Evolutionary conservation across 2,888 invertebrate species (phyloP).

Genomic region (Pristionchus maxplancki): DNA sequence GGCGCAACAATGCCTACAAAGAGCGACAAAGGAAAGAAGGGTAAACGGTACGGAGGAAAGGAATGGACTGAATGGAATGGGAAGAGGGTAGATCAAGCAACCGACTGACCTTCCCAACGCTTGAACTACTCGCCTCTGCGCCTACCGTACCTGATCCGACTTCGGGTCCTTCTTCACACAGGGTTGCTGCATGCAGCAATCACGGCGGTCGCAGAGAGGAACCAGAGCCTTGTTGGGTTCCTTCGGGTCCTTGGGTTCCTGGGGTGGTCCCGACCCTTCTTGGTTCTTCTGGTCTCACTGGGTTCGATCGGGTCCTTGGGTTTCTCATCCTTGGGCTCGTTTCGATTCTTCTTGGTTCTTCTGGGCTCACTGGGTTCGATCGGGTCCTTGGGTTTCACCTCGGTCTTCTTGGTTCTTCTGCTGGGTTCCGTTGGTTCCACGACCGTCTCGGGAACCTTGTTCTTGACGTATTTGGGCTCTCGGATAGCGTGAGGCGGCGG

Average conservation of each 20-base stretch:
- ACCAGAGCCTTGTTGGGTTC: not conserved
- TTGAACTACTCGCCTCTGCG: too few relatives aligned
- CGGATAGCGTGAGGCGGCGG: not conserved
- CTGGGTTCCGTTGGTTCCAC: too few relatives aligned
- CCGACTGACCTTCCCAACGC: too few relatives aligned
- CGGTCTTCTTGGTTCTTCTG: too few relatives aligned
- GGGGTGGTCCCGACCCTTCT: not conserved
- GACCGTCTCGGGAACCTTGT: too few relatives aligned
- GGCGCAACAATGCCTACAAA: too few relatives aligned
- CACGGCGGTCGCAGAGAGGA: slow-evolving; percentile 7
- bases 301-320: not conserved
- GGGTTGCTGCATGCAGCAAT: slow-evolving; percentile 29
- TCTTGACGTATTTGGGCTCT: not conserved
- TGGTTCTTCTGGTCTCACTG: not conserved
- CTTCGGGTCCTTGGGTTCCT: too few relatives aligned
- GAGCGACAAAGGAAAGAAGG: too few relatives aligned
- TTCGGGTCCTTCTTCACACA: slow-evolving; percentile 28
- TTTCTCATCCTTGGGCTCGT: too few relatives aligned
- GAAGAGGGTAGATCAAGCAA: too few relatives aligned
- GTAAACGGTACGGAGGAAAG: too few relatives aligned
- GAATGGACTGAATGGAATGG: too few relatives aligned
- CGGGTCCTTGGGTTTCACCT: not conserved
- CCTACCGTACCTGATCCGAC: slow-evolving; percentile 1
- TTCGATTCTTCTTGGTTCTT: not conserved
- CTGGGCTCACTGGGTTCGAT: not conserved